These are phyloP conservation scores for Sitobion miscanthi DNA, from an alignment of 1,140 invertebrate species.

Conservation along the genomic window DNA sequence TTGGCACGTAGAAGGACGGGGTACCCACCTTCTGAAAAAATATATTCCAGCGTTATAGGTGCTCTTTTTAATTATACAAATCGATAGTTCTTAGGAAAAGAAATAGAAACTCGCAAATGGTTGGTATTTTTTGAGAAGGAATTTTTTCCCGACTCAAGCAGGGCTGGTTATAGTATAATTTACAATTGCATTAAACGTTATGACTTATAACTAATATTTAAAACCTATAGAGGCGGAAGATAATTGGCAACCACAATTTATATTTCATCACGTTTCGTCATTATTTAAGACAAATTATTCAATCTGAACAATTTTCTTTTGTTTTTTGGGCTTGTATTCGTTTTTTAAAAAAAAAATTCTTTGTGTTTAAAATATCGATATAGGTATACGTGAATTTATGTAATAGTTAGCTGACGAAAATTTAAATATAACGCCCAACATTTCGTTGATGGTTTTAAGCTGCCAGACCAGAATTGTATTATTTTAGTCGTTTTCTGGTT, in stretches of 20 bases:
- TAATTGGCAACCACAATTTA: background rate
- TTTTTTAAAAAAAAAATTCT: no score
- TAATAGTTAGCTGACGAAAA: background rate
- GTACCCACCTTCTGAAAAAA: background rate
- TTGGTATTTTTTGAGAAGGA: background rate
- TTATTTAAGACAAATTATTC: background rate
- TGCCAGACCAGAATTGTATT: background rate
- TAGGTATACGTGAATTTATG: background rate
- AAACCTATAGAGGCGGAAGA: fast-evolving
- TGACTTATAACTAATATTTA: background rate
- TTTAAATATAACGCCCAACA: background rate
- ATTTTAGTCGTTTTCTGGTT: background rate
- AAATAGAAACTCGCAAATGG: background rate
- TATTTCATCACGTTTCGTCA: background rate
- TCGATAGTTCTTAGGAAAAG: background rate
- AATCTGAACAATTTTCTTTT: background rate
- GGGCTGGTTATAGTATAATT: background rate
- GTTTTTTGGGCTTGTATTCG: background rate
- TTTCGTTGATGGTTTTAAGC: background rate
- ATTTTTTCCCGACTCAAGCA: background rate
- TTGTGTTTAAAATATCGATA: background rate
- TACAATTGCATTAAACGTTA: background rate
- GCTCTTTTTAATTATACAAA: background rate
- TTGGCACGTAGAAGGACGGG: background rate
- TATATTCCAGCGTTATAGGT: background rate